These are phyloP conservation scores for Drosophila fuyamai DNA, from an alignment of 1,140 invertebrate species.

Conservation along the genomic window DNA sequence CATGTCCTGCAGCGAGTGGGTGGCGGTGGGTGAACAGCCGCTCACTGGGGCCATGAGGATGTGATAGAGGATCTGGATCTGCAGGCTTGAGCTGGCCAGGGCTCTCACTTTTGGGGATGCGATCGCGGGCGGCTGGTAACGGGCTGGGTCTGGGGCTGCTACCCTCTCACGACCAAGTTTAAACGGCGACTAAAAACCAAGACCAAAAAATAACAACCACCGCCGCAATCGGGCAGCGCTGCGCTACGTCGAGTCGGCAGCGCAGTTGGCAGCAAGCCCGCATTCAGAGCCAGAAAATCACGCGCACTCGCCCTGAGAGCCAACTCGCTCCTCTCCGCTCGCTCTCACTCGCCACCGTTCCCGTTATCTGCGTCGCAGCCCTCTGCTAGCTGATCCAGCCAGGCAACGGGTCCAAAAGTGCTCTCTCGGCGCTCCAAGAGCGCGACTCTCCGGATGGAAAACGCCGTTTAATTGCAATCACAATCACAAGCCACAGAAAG, in stretches of 20 bases:
- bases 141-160: conserved; percentile 44
- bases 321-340: conserved; percentile 29
- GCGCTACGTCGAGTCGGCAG: conserved; percentile 53
- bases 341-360: conserved; percentile 44
- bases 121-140: conserved; percentile 22
- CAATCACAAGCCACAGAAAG: conserved; percentile 64
- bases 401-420: conserved; percentile 20
- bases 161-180: conserved; percentile 85
- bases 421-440: conserved; percentile 8
- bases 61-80: conserved; percentile 53
- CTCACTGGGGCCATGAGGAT: conserved; percentile 68
- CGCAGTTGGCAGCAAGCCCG: conserved; percentile 69
- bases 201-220: conserved; percentile 81
- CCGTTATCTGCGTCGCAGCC: conserved; percentile 74
- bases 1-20: conserved; percentile 71
- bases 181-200: conserved; percentile 83
- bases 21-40: conserved; percentile 54
- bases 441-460: conserved; percentile 60
- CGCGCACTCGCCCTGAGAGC: conserved; percentile 66
- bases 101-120: conserved; percentile 20
- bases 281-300: conserved; percentile 79
- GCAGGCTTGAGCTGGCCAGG: conserved; percentile 39
- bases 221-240: conserved; percentile 58
- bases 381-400: conserved; percentile 42
- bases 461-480: conserved; percentile 76